Evolutionary conservation across 2,797 vertebrate genomes (phyloP).

Genomic region (Acanthiza pusilla): DNA sequence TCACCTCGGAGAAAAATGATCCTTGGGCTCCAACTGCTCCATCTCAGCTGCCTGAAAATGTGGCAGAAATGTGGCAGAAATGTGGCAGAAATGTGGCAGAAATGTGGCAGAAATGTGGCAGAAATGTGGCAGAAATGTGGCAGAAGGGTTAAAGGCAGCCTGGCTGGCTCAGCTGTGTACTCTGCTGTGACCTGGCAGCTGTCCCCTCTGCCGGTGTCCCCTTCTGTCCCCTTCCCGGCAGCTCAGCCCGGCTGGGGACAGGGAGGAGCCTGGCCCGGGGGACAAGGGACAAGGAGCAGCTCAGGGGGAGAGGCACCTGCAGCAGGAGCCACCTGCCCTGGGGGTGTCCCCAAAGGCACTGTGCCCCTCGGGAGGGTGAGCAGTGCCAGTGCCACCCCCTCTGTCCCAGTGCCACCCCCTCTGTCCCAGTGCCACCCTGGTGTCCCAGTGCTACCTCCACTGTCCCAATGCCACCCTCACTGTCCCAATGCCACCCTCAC

Average conservation of each 20-base stretch:
- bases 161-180: background rate
- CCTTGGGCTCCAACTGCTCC: fast-evolving
- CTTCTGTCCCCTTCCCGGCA: background rate
- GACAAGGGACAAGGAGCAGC: background rate
- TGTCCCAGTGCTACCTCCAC: too few relatives aligned
- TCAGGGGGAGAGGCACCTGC: background rate
- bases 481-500: background rate
- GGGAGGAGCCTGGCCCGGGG: background rate
- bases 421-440: too few relatives aligned
- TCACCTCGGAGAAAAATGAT: fast-evolving
- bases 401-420: too few relatives aligned
- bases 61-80: background rate
- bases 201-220: background rate
- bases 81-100: too few relatives aligned
- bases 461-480: background rate
- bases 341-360: background rate
- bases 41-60: background rate
- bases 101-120: too few relatives aligned
- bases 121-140: background rate
- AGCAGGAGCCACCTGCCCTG: background rate
- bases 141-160: background rate
- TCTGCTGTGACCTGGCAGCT: background rate
- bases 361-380: background rate
- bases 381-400: background rate
- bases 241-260: background rate